These are phyloP conservation scores for Perognathus longimembris DNA, from an alignment of 2,113 vertebrate genomes.

Conservation along the genomic window DNA sequence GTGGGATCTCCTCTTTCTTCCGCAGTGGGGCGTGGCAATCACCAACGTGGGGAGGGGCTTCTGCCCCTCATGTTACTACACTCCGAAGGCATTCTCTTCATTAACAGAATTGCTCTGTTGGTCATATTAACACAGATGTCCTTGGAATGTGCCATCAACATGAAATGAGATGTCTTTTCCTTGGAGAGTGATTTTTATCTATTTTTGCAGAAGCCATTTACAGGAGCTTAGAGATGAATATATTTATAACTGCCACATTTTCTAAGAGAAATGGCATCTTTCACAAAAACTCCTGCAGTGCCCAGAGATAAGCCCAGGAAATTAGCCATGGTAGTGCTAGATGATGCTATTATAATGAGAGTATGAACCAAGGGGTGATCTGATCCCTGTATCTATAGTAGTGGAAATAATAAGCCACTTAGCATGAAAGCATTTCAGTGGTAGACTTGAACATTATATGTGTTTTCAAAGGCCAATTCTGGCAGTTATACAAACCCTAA, in stretches of 20 bases:
- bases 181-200: constrained; percentile 29
- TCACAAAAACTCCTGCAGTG: constrained; percentile 30
- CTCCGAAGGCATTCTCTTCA: neutral
- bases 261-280: constrained; percentile 55
- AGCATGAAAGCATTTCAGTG: constrained; percentile 52
- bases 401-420: constrained; percentile 73
- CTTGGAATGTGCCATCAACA: neutral
- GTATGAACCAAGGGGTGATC: constrained; percentile 34
- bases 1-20: too few species aligned
- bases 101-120: neutral
- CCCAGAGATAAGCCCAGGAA: constrained; percentile 7
- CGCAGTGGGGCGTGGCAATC: too few species aligned
- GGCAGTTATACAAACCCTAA: constrained; percentile 26
- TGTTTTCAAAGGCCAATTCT: constrained; percentile 64
- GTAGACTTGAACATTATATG: constrained; percentile 39
- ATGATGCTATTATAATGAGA: constrained; percentile 49
- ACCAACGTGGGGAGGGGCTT: too few species aligned
- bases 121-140: neutral
- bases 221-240: constrained; percentile 4
- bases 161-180: neutral
- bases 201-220: constrained; percentile 47
- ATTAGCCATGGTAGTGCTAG: neutral
- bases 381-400: neutral
- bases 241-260: constrained; percentile 62
- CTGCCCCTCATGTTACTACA: too few species aligned